These are phyloP conservation scores for Pluvianellus socialis DNA, from an alignment of 2,113 vertebrate genomes.

Conservation along the genomic window DNA sequence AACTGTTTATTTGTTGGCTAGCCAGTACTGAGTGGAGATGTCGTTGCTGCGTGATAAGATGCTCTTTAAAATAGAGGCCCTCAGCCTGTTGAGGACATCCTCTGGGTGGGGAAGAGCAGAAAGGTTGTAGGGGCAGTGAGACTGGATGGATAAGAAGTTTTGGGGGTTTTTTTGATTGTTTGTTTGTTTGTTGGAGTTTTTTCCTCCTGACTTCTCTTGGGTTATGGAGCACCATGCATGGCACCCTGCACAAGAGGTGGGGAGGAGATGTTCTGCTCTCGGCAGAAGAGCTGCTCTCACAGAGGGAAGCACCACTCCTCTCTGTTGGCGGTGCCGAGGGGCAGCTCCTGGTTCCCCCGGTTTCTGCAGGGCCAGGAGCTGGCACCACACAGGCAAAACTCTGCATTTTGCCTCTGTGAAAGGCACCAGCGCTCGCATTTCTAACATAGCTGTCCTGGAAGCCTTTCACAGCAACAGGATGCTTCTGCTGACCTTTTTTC, in stretches of 20 bases:
- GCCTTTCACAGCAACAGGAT: not conserved
- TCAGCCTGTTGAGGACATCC: not conserved
- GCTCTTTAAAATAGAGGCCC: not conserved
- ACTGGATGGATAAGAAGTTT: not conserved
- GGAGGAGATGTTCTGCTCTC: not conserved
- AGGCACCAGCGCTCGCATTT: not conserved
- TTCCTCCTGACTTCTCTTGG: not conserved
- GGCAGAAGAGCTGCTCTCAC: not conserved
- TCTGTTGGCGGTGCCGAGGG: not conserved
- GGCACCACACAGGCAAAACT: not conserved
- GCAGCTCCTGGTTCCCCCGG: rapidly evolving
- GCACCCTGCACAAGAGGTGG: rapidly evolving
- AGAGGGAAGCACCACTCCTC: rapidly evolving
- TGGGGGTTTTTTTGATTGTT: not conserved
- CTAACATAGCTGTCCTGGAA: not conserved
- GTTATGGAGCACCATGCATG: rapidly evolving
- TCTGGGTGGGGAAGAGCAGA: not conserved
- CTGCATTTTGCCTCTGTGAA: not conserved
- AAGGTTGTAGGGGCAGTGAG: not conserved
- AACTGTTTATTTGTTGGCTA: not conserved
- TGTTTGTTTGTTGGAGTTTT: not conserved
- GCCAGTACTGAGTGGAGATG: not conserved
- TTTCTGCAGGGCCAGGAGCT: not conserved
- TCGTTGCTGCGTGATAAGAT: rapidly evolving
- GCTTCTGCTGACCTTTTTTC: not conserved